Evolutionary conservation across 2,113 vertebrate genomes (phyloP).

Genomic region (Platichthys stellatus): DNA sequence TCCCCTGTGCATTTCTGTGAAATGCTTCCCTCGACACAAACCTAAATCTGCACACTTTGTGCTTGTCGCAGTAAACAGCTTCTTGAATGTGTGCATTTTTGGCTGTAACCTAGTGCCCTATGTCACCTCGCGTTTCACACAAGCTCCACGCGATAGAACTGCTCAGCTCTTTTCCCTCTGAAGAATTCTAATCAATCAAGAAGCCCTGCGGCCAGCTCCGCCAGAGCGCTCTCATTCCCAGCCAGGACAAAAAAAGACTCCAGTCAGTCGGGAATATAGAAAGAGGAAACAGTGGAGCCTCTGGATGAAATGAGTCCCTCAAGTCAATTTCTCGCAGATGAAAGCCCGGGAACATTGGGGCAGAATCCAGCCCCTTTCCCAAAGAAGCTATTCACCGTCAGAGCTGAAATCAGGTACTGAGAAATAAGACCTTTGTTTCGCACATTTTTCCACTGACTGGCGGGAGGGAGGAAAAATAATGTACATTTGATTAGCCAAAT

Average conservation of each 20-base stretch:
- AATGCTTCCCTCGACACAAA: slow-evolving; percentile 53
- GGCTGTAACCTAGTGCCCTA: slow-evolving; percentile 18
- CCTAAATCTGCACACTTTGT: slow-evolving; percentile 57
- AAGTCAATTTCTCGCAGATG: slow-evolving; percentile 63
- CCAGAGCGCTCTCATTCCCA: slow-evolving; percentile 61
- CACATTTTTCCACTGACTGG: slow-evolving; percentile 20
- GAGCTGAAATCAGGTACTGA: slow-evolving; percentile 25
- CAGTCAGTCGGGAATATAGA: slow-evolving; percentile 49
- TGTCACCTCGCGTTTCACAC: slow-evolving; percentile 63
- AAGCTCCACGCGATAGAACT: slow-evolving; percentile 42
- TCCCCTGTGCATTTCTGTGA: slow-evolving; percentile 51
- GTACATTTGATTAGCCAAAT: slow-evolving; percentile 25
- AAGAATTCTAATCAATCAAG: slow-evolving; percentile 75
- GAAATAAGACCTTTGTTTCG: slow-evolving; percentile 33
- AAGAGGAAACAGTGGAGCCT: slow-evolving; percentile 52
- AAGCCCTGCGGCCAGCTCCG: slow-evolving; percentile 57
- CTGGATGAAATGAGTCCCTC: slow-evolving; percentile 55
- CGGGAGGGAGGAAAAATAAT: background rate
- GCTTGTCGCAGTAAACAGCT: slow-evolving; percentile 55
- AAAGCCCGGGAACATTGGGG: slow-evolving; percentile 53
- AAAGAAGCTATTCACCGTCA: slow-evolving; percentile 30
- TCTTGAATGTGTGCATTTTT: slow-evolving; percentile 58
- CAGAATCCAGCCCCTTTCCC: slow-evolving; percentile 33
- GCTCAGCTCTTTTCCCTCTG: slow-evolving; percentile 59
- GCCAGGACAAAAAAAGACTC: slow-evolving; percentile 50